A percentile compares a stretch with the other conserved stretches of the same genome.
phyloP scores from a whole-genome alignment of 2,113 vertebrate genomes.

The Onychorhynchus coronatus region DNA sequence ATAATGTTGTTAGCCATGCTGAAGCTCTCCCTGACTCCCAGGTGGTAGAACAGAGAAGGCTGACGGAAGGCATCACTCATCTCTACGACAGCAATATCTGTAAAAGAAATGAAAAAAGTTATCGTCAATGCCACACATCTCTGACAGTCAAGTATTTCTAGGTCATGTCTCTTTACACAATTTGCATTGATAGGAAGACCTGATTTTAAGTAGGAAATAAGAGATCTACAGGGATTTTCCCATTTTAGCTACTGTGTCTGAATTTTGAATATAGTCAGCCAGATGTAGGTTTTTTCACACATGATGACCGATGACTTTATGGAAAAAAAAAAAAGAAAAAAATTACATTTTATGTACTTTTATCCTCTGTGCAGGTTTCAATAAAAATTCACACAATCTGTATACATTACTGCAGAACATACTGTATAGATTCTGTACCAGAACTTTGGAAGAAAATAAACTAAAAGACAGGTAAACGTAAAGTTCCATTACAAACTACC shows the following conservation, averaged over 20 bases:
- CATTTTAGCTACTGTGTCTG: not conserved
- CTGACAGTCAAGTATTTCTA: not conserved
- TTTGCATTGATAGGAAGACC: not conserved
- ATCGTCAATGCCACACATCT: not conserved
- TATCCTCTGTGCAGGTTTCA: not conserved
- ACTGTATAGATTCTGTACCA: not conserved
- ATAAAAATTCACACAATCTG: not conserved
- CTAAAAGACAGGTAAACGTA: not conserved
- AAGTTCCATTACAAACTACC: not conserved
- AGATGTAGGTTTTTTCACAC: no score
- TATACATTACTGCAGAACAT: not conserved
- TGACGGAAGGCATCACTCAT: slow-evolving; percentile 98
- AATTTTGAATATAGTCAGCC: slow-evolving; percentile 11
- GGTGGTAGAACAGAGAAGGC: slow-evolving; percentile 95
- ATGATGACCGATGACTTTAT: not conserved
- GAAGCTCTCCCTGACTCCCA: slow-evolving; percentile 97
- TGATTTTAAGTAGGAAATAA: slow-evolving; percentile 11
- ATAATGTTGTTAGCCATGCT: slow-evolving; percentile 99
- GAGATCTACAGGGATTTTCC: slow-evolving; percentile 32
- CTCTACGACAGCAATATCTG: slow-evolving; percentile 97
- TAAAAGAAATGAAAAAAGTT: slow-evolving; percentile 10
- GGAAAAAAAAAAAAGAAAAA: not conserved
- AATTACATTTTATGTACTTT: not conserved
- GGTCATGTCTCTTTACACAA: not conserved
- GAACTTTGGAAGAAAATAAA: not conserved